These are phyloP conservation scores for Myotis pilosus DNA, from an alignment of 2,797 vertebrate species.

Conservation along the genomic window DNA sequence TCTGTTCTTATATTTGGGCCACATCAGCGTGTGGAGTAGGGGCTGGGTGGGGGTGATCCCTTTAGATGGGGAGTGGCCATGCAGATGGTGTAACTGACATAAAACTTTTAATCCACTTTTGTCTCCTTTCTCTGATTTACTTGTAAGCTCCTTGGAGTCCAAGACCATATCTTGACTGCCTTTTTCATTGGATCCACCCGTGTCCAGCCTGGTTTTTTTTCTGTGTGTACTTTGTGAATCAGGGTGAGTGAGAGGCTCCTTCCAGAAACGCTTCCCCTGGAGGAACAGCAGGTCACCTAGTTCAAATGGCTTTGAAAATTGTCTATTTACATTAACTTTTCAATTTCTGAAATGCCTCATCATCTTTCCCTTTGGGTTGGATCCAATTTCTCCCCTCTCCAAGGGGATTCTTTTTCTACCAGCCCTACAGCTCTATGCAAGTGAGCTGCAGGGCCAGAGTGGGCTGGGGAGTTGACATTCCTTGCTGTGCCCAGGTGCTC, in stretches of 20 bases:
- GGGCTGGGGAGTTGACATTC: background rate
- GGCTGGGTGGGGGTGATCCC: background rate
- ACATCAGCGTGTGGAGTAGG: too few species aligned
- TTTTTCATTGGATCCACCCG: background rate
- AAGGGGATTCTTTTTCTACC: background rate
- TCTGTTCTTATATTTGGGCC: background rate
- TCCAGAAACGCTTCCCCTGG: background rate
- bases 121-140: background rate
- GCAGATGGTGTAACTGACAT: background rate
- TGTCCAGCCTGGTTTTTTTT: background rate
- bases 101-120: background rate
- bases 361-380: slow-evolving; percentile 11
- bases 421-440: background rate
- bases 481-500: background rate
- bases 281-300: background rate
- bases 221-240: background rate
- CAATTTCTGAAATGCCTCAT: slow-evolving; percentile 58
- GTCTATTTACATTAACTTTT: slow-evolving; percentile 35
- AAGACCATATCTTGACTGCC: background rate
- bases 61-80: background rate
- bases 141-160: background rate
- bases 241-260: background rate
- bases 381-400: slow-evolving; percentile 34
- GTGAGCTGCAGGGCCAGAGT: background rate
- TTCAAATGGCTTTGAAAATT: slow-evolving; percentile 48